These are phyloP conservation scores for Melikaiella ostensackeni DNA, from an alignment of 2,888 invertebrate species.

Conservation along the genomic window DNA sequence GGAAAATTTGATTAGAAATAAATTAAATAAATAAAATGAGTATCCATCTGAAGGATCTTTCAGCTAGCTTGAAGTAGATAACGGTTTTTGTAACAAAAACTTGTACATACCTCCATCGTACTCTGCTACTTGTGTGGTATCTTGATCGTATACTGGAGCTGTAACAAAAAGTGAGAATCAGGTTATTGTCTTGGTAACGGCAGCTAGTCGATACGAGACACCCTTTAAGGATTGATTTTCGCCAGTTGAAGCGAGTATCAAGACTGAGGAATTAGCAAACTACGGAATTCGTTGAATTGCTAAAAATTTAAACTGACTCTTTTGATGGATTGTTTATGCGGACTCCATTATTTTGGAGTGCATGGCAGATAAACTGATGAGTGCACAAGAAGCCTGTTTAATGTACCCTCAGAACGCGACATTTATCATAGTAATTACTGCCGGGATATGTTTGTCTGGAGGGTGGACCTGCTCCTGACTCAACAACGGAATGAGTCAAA, in stretches of 20 bases:
- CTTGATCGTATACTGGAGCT: slow-evolving; percentile 76
- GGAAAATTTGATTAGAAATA: slow-evolving; percentile 33
- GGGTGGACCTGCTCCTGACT: slow-evolving; percentile 54
- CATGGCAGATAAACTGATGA: slow-evolving; percentile 45
- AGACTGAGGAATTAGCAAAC: background rate
- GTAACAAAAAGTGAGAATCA: slow-evolving; percentile 57
- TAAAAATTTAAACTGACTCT: background rate
- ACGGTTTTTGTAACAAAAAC: slow-evolving; percentile 27
- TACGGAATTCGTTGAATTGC: background rate
- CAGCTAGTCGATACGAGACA: slow-evolving; percentile 29
- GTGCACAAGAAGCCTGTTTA: slow-evolving; percentile 45
- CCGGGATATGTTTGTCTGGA: slow-evolving; percentile 59
- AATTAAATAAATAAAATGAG: background rate
- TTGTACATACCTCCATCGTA: slow-evolving; percentile 69
- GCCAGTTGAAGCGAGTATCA: background rate
- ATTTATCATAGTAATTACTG: slow-evolving; percentile 70
- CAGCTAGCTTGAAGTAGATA: background rate
- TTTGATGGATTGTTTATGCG: background rate
- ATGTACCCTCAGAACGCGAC: slow-evolving; percentile 44
- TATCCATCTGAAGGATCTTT: background rate
- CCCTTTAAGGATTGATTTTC: slow-evolving; percentile 20
- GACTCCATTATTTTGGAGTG: background rate
- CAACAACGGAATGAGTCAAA: slow-evolving; percentile 62
- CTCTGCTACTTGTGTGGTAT: slow-evolving; percentile 74
- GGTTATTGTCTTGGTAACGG: slow-evolving; percentile 40